These are phyloP conservation scores for Odontocolon sp. DNA, from an alignment of 2,888 invertebrate species.

Conservation along the genomic window DNA sequence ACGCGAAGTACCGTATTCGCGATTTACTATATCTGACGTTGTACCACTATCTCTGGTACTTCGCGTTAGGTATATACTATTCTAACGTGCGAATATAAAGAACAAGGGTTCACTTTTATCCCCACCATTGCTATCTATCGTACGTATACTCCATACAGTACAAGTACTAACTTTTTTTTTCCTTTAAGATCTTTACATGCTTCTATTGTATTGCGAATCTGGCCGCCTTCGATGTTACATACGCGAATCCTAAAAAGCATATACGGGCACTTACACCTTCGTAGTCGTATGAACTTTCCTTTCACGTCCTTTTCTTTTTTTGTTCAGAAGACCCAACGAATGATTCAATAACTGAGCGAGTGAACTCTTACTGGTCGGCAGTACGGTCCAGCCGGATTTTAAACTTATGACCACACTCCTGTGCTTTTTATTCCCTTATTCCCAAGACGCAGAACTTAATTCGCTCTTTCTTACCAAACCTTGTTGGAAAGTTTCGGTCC, in stretches of 20 bases:
- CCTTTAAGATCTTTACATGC: not conserved
- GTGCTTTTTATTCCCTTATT: conserved; percentile 23
- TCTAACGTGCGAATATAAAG: not conserved
- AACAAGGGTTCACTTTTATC: not conserved
- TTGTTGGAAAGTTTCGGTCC: not conserved
- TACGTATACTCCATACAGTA: no score
- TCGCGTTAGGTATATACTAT: not conserved
- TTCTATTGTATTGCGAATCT: no score
- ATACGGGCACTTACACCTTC: not conserved
- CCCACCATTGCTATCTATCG: no score
- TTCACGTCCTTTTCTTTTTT: conserved; percentile 43
- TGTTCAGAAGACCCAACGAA: conserved; percentile 25
- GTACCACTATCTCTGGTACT: not conserved
- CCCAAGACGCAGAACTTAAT: not conserved
- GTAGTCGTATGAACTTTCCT: conserved; percentile 45
- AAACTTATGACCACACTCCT: conserved; percentile 41
- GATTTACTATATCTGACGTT: not conserved
- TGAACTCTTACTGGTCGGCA: conserved; percentile 36
- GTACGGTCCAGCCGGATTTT: conserved; percentile 19
- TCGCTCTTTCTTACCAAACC: not conserved
- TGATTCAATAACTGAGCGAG: conserved; percentile 50
- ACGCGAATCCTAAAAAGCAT: conserved; percentile 32
- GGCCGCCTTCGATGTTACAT: no score
- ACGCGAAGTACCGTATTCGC: conserved; percentile 3
- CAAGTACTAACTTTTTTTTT: not conserved